Evolutionary conservation across 1,140 invertebrate genomes (phyloP), one percentile per base, ranked within the genome.

Genomic region (Tetragonula clypearis): DNA sequence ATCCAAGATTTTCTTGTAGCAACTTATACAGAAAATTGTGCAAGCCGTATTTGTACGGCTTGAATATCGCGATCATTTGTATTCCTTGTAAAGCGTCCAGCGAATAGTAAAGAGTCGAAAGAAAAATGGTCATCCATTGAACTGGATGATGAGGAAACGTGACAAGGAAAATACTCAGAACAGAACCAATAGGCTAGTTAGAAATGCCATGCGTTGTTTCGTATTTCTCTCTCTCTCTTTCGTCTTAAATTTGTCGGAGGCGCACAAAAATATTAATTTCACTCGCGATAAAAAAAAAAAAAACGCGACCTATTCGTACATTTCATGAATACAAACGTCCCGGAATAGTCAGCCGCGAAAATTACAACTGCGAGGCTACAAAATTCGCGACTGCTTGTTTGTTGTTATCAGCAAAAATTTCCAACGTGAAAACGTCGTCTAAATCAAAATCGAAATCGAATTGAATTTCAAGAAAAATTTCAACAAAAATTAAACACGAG

Each of bases 91-190:
- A 86, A 82, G 62, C 84, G 80, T 71, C 71, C 72, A 71, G n/a
- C 72, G 84, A 86, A 86, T 86, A 82, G 41, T 72, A 86, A 82
- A 86, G 56, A 86, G 71, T 69, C 55, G 62, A 55, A 69, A 82
- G 80, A 85, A 75, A 86, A 87, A 76, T 82, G 79, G 60, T 73
- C 66, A 69, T 73, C 78, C 87, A 69, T 73, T 73, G 84, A 79
- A 78, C 75, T 72, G 82, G 82, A 84, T 84, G 82, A 84, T 49
- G 82, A 77, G 66, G 56, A 79, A 79, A 84, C 82, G 75, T 84
- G 82, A 84, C 75, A 55, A 60, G 82, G 75, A 84, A 79, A 79
- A 84, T 60, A 77, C 58, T 58, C 75, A n/a, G 30, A 30, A 23
- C 23, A 14, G 41, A 21, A 21, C 17, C 49, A 6, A 19, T 66